Evolutionary conservation across 2,888 invertebrate genomes (phyloP).

Genomic region (Meiosimyza decipiens): DNA sequence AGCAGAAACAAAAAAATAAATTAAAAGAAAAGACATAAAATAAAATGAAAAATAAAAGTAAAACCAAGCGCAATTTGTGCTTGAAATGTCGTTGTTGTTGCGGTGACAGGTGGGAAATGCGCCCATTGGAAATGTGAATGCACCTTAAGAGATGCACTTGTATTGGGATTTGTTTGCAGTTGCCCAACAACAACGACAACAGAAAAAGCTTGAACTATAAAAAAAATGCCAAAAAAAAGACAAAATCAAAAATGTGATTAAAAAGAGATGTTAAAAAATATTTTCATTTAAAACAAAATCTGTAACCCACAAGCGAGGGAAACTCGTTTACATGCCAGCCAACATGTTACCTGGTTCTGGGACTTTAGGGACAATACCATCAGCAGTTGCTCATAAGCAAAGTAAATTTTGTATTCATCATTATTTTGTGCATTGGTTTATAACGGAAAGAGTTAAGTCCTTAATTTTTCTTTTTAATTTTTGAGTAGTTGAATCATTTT

Average conservation of each 20-base stretch:
- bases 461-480: too few species aligned
- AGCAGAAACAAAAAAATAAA: not conserved
- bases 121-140: constrained; percentile 33
- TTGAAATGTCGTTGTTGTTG: constrained; percentile 1
- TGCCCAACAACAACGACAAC: constrained; percentile 11
- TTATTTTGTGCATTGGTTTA: too few species aligned
- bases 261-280: constrained; percentile 1
- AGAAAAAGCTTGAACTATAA: constrained; percentile 2
- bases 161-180: constrained; percentile 26
- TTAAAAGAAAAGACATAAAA: constrained; percentile 16
- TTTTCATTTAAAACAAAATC: constrained; percentile 8
- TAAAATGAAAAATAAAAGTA: constrained; percentile 1
- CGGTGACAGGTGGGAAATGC: constrained; percentile 15
- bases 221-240: not conserved
- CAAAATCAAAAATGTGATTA: constrained; percentile 6
- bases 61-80: constrained; percentile 22
- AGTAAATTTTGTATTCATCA: too few species aligned
- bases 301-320: constrained; percentile 18
- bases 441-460: too few species aligned
- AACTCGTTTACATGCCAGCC: not conserved
- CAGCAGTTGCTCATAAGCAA: too few species aligned
- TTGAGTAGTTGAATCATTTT: too few species aligned
- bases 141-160: constrained; percentile 30
- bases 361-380: too few species aligned
- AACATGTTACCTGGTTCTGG: not conserved